Conservation (phyloP, 2,888 invertebrate genomes). For the Liopterus haemorrhoidalis region DNA sequence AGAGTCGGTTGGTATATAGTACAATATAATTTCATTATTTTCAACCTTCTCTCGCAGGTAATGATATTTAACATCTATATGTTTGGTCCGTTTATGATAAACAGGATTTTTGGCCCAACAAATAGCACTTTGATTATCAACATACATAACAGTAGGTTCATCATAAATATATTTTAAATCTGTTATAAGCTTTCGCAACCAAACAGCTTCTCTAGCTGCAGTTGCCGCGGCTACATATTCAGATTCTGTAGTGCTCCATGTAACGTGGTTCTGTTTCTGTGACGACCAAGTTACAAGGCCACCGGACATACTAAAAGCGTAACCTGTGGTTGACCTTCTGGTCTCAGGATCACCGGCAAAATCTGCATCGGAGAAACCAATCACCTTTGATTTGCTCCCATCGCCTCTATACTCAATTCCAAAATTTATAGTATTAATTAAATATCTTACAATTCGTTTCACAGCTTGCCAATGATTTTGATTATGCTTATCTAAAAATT, state of each 20-base stretch:
- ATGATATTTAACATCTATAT: slow-evolving; percentile 8
- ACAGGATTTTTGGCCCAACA: slow-evolving; percentile 5
- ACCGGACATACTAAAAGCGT: slow-evolving; percentile 26
- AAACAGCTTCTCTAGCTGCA: slow-evolving; percentile 29
- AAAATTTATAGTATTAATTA: slow-evolving; percentile 23
- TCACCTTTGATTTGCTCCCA: slow-evolving; percentile 11
- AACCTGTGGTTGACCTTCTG: slow-evolving; percentile 25
- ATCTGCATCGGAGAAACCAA: slow-evolving; percentile 12
- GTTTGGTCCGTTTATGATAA: slow-evolving; percentile 10
- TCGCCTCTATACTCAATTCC: slow-evolving; percentile 20
- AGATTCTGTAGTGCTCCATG: slow-evolving; percentile 33
- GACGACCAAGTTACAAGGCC: slow-evolving; percentile 33
- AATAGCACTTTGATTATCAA: slow-evolving; percentile 17
- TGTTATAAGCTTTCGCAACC: slow-evolving; percentile 16
- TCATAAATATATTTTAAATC: not conserved
- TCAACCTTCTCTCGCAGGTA: no score
- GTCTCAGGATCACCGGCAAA: slow-evolving; percentile 7
- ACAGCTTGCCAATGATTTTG: slow-evolving; percentile 18
- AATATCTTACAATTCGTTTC: slow-evolving; percentile 28
- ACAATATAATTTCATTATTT: no score
- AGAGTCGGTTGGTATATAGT: no score
- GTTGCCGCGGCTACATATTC: slow-evolving; percentile 33
- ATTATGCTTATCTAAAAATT: not conserved
- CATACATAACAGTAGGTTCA: not conserved
- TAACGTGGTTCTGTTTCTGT: slow-evolving; percentile 31